Evolutionary conservation across 2,797 vertebrate species (phyloP).

Genomic region (Mus minutoides): DNA sequence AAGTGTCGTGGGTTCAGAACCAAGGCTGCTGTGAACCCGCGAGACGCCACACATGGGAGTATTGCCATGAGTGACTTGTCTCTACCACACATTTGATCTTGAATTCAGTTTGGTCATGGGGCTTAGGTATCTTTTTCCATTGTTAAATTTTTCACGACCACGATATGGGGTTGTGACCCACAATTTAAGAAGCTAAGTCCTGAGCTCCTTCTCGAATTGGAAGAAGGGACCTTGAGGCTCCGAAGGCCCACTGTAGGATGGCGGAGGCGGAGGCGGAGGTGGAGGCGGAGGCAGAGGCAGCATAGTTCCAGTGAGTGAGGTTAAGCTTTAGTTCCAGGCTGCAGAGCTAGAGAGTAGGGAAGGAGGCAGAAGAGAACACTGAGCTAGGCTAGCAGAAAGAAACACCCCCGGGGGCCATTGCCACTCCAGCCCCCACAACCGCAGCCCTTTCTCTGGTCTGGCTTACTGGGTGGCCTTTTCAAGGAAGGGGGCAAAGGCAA

Average conservation of each 20-base stretch:
- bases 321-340: not conserved
- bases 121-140: not conserved
- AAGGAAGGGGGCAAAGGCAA: slow-evolving; percentile 48
- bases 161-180: not conserved
- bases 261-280: too few relatives aligned
- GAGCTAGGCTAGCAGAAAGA: not conserved
- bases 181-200: not conserved
- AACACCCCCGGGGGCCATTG: not conserved
- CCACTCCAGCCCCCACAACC: not conserved
- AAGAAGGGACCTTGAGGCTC: not conserved
- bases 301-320: not conserved
- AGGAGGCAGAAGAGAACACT: not conserved
- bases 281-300: not conserved
- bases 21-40: not conserved
- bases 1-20: not conserved
- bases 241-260: not conserved
- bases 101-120: not conserved
- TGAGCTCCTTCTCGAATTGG: not conserved
- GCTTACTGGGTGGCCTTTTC: slow-evolving; percentile 66
- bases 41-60: not conserved
- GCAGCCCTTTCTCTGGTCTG: not conserved
- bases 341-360: not conserved
- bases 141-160: not conserved
- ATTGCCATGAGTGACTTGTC: not conserved
- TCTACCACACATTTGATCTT: not conserved